A percentile compares a stretch with the other conserved stretches of the same genome.
Evolutionary conservation across 64 coral and sea anemone genomes (phyloP).

Genomic region (Montipora cactus): DNA sequence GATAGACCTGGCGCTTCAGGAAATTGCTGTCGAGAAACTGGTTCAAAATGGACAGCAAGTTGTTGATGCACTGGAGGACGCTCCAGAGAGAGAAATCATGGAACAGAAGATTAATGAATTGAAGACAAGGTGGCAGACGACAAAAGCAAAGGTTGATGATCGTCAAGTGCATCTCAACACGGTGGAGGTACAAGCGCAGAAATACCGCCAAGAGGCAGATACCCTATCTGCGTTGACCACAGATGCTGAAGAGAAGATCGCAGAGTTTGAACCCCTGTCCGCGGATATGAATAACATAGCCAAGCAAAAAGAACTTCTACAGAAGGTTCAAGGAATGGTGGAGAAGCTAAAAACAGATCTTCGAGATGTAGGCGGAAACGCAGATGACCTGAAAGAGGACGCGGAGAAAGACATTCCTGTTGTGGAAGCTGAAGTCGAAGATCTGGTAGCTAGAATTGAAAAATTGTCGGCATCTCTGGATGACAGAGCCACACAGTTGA

Average conservation of each 20-base stretch:
- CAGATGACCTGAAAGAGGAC: constrained; percentile 63
- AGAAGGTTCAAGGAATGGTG: constrained; percentile 71
- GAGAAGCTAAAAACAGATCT: constrained; percentile 72
- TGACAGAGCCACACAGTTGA: constrained; percentile 69
- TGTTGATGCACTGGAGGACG: constrained; percentile 82
- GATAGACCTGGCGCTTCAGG: constrained; percentile 55
- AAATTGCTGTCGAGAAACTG: constrained; percentile 76
- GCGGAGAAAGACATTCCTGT: constrained; percentile 78
- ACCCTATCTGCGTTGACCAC: constrained; percentile 40
- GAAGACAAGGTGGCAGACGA: constrained; percentile 69
- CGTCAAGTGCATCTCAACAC: constrained; percentile 73
- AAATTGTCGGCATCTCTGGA: constrained; percentile 70
- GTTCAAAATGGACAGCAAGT: constrained; percentile 84
- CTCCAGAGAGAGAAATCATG: constrained; percentile 68
- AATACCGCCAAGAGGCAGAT: constrained; percentile 81
- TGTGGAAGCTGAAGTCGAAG: constrained; percentile 73
- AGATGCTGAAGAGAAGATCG: constrained; percentile 77
- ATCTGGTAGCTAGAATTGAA: constrained; percentile 70
- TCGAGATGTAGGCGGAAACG: constrained; percentile 65
- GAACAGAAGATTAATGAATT: constrained; percentile 80
- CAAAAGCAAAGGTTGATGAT: constrained; percentile 66
- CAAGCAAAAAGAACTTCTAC: constrained; percentile 78
- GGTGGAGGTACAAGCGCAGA: constrained; percentile 78
- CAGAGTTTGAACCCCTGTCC: constrained; percentile 84
- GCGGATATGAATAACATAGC: constrained; percentile 67